A percentile compares a stretch with the other conserved stretches of the same genome.
phyloP scores from a whole-genome alignment of 2,797 vertebrate genomes.

The Tympanoctomys barrerae region DNA sequence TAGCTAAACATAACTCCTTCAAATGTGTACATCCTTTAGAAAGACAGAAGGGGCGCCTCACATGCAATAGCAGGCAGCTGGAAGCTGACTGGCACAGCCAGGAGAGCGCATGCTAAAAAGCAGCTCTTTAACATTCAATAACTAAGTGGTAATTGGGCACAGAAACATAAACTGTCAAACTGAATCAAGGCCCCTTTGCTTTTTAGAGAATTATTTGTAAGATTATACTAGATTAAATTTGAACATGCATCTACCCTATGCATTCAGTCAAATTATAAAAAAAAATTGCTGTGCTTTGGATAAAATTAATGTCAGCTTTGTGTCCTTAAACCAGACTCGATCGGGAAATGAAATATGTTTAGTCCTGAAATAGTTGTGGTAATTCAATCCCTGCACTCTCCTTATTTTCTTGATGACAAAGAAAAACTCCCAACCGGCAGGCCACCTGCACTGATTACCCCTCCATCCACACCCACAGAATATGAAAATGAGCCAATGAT shows the following conservation, averaged over 20 bases:
- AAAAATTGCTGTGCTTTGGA: constrained; percentile 84
- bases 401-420: constrained; percentile 91
- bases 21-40: constrained; percentile 76
- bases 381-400: constrained; percentile 89
- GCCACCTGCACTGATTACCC: constrained; percentile 93
- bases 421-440: constrained; percentile 90
- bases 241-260: constrained; percentile 85
- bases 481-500: constrained; percentile 91
- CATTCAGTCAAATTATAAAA: constrained; percentile 85
- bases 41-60: constrained; percentile 76
- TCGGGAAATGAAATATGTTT: constrained; percentile 89
- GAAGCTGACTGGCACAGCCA: constrained; percentile 76
- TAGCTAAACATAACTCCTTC: constrained; percentile 83
- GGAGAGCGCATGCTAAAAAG: constrained; percentile 82
- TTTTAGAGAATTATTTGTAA: constrained; percentile 86
- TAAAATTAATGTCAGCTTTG: constrained; percentile 90
- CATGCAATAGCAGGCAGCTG: constrained; percentile 81
- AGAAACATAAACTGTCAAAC: constrained; percentile 88
- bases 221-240: constrained; percentile 86
- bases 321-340: constrained; percentile 88
- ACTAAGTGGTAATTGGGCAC: constrained; percentile 85
- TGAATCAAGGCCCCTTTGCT: constrained; percentile 86
- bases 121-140: constrained; percentile 85
- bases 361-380: constrained; percentile 89
- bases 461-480: constrained; percentile 90